Percentiles rank a stretch among this genome's conserved stretches.
Conservation (phyloP, 2,888 invertebrate genomes). For the Argyra leucocephala region DNA sequence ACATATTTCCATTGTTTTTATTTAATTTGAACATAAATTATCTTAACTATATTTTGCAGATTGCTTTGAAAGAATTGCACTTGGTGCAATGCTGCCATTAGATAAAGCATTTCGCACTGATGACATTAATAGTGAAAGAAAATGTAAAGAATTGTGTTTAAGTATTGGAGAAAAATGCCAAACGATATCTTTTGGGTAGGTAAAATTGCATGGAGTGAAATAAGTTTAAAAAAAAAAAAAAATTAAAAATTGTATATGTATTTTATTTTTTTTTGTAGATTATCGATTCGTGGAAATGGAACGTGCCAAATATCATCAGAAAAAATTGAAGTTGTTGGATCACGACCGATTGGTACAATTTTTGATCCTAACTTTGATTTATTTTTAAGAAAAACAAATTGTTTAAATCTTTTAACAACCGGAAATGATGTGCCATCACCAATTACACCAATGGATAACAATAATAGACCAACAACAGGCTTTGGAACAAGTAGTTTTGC, state of each 20-base stretch:
- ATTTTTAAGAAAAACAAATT: constrained; percentile 49
- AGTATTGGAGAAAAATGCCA: constrained; percentile 53
- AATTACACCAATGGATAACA: background rate
- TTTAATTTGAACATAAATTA: constrained; percentile 13
- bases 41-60: constrained; percentile 40
- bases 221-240: background rate
- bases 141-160: constrained; percentile 55
- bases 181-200: constrained; percentile 58
- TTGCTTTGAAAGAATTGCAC: constrained; percentile 55
- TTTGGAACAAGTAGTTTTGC: constrained; percentile 12
- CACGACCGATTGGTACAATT: constrained; percentile 47
- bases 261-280: constrained; percentile 37
- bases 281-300: constrained; percentile 53
- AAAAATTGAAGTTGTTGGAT: constrained; percentile 44
- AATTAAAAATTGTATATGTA: background rate
- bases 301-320: constrained; percentile 50
- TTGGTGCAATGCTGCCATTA: constrained; percentile 52
- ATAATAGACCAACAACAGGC: constrained; percentile 11
- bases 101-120: constrained; percentile 53
- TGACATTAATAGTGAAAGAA: constrained; percentile 50
- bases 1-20: constrained; percentile 12
- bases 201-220: no score
- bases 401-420: constrained; percentile 35
- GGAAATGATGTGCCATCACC: constrained; percentile 8
- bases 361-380: constrained; percentile 55